These are phyloP conservation scores for Melolontha melolontha DNA, from an alignment of 2,888 invertebrate genomes.

Conservation along the genomic window DNA sequence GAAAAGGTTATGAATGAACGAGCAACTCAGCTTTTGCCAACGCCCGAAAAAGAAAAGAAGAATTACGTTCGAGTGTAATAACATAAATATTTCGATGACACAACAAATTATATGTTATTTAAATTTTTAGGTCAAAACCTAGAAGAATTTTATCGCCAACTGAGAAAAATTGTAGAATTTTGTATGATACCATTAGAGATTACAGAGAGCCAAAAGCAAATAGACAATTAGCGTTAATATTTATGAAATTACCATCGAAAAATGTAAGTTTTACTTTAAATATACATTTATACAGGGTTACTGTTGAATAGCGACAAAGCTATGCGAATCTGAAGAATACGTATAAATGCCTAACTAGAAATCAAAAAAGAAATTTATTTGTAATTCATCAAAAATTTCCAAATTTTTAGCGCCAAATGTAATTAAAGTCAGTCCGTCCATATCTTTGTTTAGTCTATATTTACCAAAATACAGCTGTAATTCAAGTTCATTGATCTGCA, in stretches of 20 bases:
- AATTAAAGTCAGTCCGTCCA: too few species aligned
- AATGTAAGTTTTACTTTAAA: slow-evolving; percentile 66
- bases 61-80: slow-evolving; percentile 62
- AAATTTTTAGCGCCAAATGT: too few species aligned
- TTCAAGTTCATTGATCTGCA: too few species aligned
- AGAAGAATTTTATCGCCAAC: slow-evolving; percentile 70
- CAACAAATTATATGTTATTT: slow-evolving; percentile 1
- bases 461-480: too few species aligned
- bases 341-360: too few species aligned
- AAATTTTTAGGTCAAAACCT: slow-evolving; percentile 60
- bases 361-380: too few species aligned
- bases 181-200: slow-evolving; percentile 92
- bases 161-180: slow-evolving; percentile 83
- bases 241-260: slow-evolving; percentile 95
- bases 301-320: too few species aligned
- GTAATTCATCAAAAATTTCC: too few species aligned
- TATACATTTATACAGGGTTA: too few species aligned
- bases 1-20: slow-evolving; percentile 88
- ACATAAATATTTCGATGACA: background rate
- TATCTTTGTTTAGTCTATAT: too few species aligned
- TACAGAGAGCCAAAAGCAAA: slow-evolving; percentile 85
- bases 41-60: slow-evolving; percentile 67
- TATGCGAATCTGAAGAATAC: too few species aligned
- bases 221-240: slow-evolving; percentile 93
- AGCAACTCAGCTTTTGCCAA: slow-evolving; percentile 72